Evolutionary conservation across 2,797 vertebrate species (phyloP).

Genomic region (Brachyalestes nurse): DNA sequence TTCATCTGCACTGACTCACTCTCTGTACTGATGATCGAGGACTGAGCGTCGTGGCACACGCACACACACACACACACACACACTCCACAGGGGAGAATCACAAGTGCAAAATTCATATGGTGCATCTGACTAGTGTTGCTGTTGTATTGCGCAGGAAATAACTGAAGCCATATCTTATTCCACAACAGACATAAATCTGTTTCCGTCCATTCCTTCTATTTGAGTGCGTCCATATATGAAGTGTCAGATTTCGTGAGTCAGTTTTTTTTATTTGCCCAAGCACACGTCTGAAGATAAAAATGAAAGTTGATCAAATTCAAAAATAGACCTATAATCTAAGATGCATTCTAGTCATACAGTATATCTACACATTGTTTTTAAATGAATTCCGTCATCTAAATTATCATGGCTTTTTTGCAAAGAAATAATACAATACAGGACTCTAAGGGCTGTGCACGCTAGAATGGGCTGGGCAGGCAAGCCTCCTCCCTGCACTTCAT

Average conservation of each 20-base stretch:
- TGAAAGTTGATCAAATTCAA: too few species aligned
- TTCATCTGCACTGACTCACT: constrained; percentile 40
- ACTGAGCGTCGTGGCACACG: constrained; percentile 14
- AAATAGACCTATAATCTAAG: too few species aligned
- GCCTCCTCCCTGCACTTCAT: background rate
- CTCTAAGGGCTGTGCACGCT: background rate
- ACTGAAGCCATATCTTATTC: background rate
- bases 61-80: constrained; percentile 23
- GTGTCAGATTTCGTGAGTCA: too few species aligned
- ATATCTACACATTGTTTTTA: too few species aligned
- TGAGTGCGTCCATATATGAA: too few species aligned
- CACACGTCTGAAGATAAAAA: too few species aligned
- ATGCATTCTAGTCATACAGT: too few species aligned
- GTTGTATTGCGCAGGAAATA: background rate
- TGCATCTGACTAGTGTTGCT: background rate
- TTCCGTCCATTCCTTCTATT: too few species aligned
- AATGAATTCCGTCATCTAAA: background rate
- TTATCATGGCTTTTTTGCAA: background rate
- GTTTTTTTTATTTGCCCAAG: too few species aligned
- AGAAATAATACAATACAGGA: background rate
- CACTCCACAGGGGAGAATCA: constrained; percentile 11
- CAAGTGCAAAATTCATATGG: background rate
- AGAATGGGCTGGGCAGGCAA: background rate
- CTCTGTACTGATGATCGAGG: constrained; percentile 42
- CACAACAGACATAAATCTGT: too few species aligned